These are phyloP conservation scores for Drosophila pseudotalamancana DNA, from an alignment of 2,888 invertebrate genomes.

Conservation along the genomic window DNA sequence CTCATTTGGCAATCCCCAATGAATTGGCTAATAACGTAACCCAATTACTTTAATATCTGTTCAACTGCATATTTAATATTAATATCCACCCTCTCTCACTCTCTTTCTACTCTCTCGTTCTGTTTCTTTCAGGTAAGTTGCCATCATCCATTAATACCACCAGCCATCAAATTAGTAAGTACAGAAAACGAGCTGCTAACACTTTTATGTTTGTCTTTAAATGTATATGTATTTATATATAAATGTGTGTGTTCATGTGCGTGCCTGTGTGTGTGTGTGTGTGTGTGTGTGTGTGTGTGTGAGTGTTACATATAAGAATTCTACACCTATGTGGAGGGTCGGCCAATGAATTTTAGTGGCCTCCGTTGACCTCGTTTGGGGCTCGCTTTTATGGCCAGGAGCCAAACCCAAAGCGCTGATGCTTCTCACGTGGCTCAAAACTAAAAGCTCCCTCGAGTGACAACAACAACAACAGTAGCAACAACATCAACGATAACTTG, in stretches of 20 bases:
- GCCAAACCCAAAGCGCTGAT: slow-evolving; percentile 66
- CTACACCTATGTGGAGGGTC: slow-evolving; percentile 16
- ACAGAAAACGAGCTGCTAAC: slow-evolving; percentile 77
- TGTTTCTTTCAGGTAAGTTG: slow-evolving; percentile 72
- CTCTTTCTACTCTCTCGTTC: slow-evolving; percentile 22
- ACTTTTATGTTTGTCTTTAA: slow-evolving; percentile 74
- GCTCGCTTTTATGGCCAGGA: slow-evolving; percentile 70
- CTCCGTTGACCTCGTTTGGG: slow-evolving; percentile 76
- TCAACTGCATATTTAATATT: slow-evolving; percentile 48
- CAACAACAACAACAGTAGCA: slow-evolving; percentile 45
- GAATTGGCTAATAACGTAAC: slow-evolving; percentile 47
- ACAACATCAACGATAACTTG: slow-evolving; percentile 13
- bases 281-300: not conserved
- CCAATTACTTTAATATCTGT: slow-evolving; percentile 49
- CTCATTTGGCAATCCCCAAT: slow-evolving; percentile 29
- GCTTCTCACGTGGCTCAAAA: slow-evolving; percentile 79
- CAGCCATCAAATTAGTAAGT: slow-evolving; percentile 80
- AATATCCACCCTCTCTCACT: slow-evolving; percentile 25
- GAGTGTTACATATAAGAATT: not conserved
- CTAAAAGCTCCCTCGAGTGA: slow-evolving; percentile 77
- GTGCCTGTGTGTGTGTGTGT: not conserved
- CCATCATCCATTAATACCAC: slow-evolving; percentile 71
- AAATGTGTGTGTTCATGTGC: not conserved
- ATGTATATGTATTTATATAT: slow-evolving; percentile 36
- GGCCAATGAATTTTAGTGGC: slow-evolving; percentile 69